phyloP scores from a whole-genome alignment of 1,140 invertebrate genomes.

The Nilaparvata lugens region DNA sequence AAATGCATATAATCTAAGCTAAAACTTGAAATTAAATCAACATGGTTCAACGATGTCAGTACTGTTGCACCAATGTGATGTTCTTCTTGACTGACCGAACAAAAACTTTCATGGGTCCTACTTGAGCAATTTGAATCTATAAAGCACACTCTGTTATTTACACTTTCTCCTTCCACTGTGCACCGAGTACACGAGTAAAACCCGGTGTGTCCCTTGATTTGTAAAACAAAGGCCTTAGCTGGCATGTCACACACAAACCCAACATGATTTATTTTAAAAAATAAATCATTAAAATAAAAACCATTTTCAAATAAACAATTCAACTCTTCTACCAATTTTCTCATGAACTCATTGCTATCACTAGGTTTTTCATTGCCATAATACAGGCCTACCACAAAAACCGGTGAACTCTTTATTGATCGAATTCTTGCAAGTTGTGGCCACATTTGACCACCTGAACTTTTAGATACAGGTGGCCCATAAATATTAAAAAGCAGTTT shows the following conservation, averaged over 20 bases:
- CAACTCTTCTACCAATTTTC: background rate
- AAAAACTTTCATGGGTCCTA: slow-evolving; percentile 25
- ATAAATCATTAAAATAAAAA: background rate
- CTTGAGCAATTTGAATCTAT: background rate
- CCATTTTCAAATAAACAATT: background rate
- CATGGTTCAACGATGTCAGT: slow-evolving; percentile 10
- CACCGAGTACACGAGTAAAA: slow-evolving; percentile 34
- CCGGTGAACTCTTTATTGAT: too few species aligned
- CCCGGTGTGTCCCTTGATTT: slow-evolving; percentile 31
- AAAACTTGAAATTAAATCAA: slow-evolving; percentile 27
- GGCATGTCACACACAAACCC: slow-evolving; percentile 24
- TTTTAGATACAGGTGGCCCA: too few species aligned
- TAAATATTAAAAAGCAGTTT: too few species aligned
- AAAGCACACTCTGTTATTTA: slow-evolving; percentile 18
- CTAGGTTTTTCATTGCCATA: too few species aligned
- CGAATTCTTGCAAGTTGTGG: too few species aligned
- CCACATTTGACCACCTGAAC: too few species aligned
- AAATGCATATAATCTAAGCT: slow-evolving; percentile 31
- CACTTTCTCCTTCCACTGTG: slow-evolving; percentile 23
- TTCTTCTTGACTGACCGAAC: slow-evolving; percentile 19
- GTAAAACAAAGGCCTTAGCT: slow-evolving; percentile 31
- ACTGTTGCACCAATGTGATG: slow-evolving; percentile 19
- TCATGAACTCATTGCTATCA: background rate
- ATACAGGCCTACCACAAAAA: too few species aligned
- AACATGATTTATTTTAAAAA: background rate